These are phyloP conservation scores for Cerastis leucographa DNA, from an alignment of 2,888 invertebrate genomes.

Conservation along the genomic window DNA sequence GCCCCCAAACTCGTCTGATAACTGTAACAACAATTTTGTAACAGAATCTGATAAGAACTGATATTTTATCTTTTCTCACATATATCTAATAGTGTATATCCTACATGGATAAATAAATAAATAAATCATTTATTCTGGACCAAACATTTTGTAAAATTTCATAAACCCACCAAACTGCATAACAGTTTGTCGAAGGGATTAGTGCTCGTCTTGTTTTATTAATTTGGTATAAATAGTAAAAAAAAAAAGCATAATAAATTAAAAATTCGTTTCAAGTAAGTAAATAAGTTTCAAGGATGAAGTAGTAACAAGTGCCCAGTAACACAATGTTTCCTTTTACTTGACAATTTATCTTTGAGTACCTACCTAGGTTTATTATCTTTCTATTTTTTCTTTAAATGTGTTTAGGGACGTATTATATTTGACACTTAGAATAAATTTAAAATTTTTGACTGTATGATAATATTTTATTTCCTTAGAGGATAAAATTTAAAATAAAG, in stretches of 20 bases:
- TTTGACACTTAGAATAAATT: background rate
- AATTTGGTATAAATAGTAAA: too few species aligned
- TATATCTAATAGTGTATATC: background rate
- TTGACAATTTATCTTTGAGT: background rate
- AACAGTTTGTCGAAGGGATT: too few species aligned
- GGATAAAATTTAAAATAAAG: background rate
- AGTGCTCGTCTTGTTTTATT: too few species aligned
- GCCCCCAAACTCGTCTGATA: slow-evolving; percentile 34
- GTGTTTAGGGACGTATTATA: background rate
- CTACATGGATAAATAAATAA: too few species aligned
- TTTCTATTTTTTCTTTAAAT: background rate
- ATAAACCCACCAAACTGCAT: too few species aligned
- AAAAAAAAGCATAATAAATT: too few species aligned
- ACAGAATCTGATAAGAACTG: slow-evolving; percentile 15
- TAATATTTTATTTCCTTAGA: background rate
- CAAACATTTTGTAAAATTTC: too few species aligned
- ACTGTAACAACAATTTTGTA: slow-evolving; percentile 8
- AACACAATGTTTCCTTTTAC: background rate
- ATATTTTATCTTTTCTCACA: slow-evolving; percentile 12
- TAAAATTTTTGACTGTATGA: background rate
- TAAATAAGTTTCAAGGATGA: too few species aligned
- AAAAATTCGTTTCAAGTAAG: too few species aligned
- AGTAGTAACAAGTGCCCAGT: background rate
- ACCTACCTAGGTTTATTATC: background rate
- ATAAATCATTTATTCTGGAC: too few species aligned